Base-by-base conservation (phyloP, 2,113 vertebrate genomes). In the Cyphomyrus plagiostoma region DNA sequence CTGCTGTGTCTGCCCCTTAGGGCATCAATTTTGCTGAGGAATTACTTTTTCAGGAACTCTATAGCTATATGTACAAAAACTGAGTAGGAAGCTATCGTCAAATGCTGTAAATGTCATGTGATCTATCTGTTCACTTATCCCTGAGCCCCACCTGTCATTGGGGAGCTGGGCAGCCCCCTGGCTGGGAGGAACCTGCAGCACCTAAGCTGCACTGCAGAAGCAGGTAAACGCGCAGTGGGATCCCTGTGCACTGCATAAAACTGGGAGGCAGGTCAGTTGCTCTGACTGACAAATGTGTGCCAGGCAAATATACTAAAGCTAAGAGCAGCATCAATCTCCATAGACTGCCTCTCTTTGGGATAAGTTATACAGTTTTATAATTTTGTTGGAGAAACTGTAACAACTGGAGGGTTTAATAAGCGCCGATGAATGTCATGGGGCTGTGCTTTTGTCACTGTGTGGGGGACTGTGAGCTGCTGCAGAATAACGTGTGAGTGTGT, bases 41-140 rank as follows among this genome's bases (percentile, higher is more conserved):
- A 88, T 88, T 39, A 88, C 23, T 62, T 88, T 66, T 88, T 88
- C 52, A 66, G 21, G 35, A 88, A 48, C 56, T 66, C 53, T 39
- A 46, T 50, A 87, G 50, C 26, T n/a, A 87, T 87, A 62, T 39
- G 45, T 66, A 88, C 53, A 62, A 2, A 88, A 88, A 26, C 62
- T 0, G 10, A 11, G 62, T 11, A 26, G 62, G 62, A 26, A 26
- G n/a, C 62, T 26, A 13, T 70, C 35, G 35, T 35, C 35, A 35
- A 35, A 35, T 35, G 35, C 35, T 35, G 35, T 35, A 35, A 35
- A 35, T 70, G 62, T 70, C 62, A 30, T 70, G 10, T 70, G n/a
- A 4, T 66, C n/a, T 66, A 26, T 70, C n/a, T 70, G 13, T 70
- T 30, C n/a, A 70, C 62, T 70, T 26, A 30, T 26, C n/a, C 62